phyloP scores from a whole-genome alignment of 2,888 invertebrate species.

The Notodonta ziczac region DNA sequence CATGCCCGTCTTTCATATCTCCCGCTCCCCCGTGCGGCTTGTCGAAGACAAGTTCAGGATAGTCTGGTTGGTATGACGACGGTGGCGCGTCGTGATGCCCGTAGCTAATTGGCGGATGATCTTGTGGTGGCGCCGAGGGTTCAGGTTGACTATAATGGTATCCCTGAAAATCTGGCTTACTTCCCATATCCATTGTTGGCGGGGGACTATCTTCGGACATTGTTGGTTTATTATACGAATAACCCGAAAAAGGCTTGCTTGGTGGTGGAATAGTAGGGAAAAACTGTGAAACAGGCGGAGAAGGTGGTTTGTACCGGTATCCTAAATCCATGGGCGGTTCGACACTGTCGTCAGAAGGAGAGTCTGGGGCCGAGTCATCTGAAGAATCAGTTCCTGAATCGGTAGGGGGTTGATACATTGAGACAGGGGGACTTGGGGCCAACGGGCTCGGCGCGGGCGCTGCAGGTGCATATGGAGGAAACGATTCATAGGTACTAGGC shows the following conservation, averaged over 20 bases:
- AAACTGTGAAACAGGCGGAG: constrained; percentile 48
- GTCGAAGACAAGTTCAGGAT: constrained; percentile 66
- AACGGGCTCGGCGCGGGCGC: constrained; percentile 26
- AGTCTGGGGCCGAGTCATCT: constrained; percentile 43
- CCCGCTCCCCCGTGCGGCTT: constrained; percentile 55
- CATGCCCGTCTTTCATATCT: constrained; percentile 48
- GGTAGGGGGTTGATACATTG: constrained; percentile 50
- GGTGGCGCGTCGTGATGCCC: constrained; percentile 51
- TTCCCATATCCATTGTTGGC: constrained; percentile 39
- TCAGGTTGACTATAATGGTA: constrained; percentile 62
- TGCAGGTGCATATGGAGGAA: constrained; percentile 68
- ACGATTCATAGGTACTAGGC: constrained; percentile 71
- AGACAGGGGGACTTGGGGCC: constrained; percentile 35
- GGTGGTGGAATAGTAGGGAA: constrained; percentile 60
- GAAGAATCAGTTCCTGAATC: constrained; percentile 25
- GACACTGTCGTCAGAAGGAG: constrained; percentile 45
- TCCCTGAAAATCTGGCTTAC: constrained; percentile 63
- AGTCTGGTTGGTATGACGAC: constrained; percentile 54
- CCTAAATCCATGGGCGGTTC: constrained; percentile 53
- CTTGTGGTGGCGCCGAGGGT: constrained; percentile 47
- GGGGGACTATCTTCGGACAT: constrained; percentile 50
- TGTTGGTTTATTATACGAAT: constrained; percentile 72
- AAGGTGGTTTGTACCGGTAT: constrained; percentile 67
- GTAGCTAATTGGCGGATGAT: constrained; percentile 43
- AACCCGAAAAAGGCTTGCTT: constrained; percentile 61